Base-by-base conservation (phyloP, 2,888 invertebrate genomes). In the Zhuqinia jingwanae region DNA sequence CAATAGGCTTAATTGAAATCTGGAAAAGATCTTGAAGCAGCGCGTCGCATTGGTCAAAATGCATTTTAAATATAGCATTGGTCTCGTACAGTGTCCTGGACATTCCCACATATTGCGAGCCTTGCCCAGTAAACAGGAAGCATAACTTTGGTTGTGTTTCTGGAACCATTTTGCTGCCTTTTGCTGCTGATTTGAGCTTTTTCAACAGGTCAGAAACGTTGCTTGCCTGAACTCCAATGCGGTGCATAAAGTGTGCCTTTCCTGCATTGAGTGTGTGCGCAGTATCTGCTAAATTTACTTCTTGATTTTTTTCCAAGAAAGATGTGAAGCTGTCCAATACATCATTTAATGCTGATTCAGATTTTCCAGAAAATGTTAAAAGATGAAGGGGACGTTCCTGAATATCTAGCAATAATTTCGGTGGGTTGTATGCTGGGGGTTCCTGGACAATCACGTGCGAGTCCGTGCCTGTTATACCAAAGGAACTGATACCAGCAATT, bases 51-150 rank as follows among this genome's bases (percentile, higher is more conserved):
- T 73, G 25, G 45, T 89, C 87, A 45, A 87, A 76, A 6, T 82
- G 45, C 47, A 68, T 50, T 58, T 76, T 73, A 25, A 89, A 87
- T 1, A 84, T 84, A 11, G 87, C 80, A 25, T 45, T 81, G 1
- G 84, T 81, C 8, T 85, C 77, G 36, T 89, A 87, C 2, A 87
- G 77, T 6, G 42, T 25, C 36, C 70, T 79, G 1, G 79, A 80
- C 89, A 89, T 89, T 17, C 77, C 87, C 0, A 53, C 30, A 47
- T 77, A 87, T 20, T 89, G 87, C 1, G 89, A 89, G 1, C 89
- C 89, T 45, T 87, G 89, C 1, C 87, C 87, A 3, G 89, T 86
- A 63, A 89, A 89, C 11, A 87, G 75, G n/a, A 89, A 87, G 25
- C 78, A 78, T 11, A 88, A 15, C 50, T 87, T 84, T 10, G 68